These are phyloP conservation scores for Leptodactylus fuscus DNA, from an alignment of 2,113 vertebrate species.

Conservation along the genomic window DNA sequence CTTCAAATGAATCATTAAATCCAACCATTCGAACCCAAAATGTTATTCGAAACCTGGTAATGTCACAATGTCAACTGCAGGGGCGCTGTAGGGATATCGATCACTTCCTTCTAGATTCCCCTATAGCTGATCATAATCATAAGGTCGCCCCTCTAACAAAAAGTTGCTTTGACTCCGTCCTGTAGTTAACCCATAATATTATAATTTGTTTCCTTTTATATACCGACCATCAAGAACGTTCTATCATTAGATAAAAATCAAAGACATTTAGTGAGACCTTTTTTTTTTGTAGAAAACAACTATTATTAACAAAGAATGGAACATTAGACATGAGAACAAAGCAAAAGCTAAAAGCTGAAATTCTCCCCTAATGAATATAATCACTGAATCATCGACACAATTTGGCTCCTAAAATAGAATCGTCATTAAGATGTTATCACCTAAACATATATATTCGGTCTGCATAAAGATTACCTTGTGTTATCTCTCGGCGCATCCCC, in stretches of 20 bases:
- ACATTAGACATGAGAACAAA: conserved; percentile 49
- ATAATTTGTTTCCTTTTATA: not conserved
- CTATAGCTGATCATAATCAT: not conserved
- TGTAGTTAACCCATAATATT: not conserved
- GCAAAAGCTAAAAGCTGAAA: conserved; percentile 57
- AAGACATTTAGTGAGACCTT: not conserved
- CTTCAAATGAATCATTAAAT: too few species aligned
- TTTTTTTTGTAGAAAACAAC: not conserved
- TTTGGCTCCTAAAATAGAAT: conserved; percentile 73
- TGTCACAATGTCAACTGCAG: not conserved
- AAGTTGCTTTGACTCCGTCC: too few species aligned
- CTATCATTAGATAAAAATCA: not conserved
- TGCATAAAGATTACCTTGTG: conserved; percentile 77
- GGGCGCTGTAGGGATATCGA: not conserved
- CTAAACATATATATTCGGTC: conserved; percentile 78
- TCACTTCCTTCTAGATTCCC: not conserved
- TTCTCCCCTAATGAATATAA: conserved; percentile 69
- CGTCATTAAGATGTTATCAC: conserved; percentile 79
- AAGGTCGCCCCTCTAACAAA: not conserved
- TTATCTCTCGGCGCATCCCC: conserved; percentile 78
- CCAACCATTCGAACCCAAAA: too few species aligned
- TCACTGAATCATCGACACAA: conserved; percentile 77
- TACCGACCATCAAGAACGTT: not conserved
- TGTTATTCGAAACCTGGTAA: too few species aligned
- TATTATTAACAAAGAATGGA: not conserved